Base-by-base conservation (phyloP, 92 coral and sea anemone species). In the Siderastrea radians region DNA sequence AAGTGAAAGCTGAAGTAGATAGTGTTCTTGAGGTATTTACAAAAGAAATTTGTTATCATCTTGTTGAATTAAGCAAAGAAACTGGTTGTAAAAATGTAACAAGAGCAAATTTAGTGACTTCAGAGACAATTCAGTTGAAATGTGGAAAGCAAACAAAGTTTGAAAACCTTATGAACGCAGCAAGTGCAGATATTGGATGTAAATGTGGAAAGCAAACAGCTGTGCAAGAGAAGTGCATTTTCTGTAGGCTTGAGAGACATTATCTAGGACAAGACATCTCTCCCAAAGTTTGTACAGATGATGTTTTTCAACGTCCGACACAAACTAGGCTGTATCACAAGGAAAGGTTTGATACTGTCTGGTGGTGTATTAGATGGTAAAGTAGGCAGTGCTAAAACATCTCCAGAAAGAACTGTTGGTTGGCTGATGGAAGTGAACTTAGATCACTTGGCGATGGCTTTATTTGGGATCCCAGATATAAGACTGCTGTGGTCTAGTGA, bases 351-450 rank as follows among this genome's bases (percentile, higher is more conserved):
- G 72, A 46, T 88, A 13, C 80, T 92, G 3, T 78, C 92, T 14
- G 64, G 83, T 79, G 92, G 95, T 72, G 5, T 87, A 46, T 73
- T 61, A 60, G 65, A 67, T 68, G 19, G 15, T 15, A 53, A 44
- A 12, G 10, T 12, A 14, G 6, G 14, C 11, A 49, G 45, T 19
- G 11, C 57, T 17, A 17, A 74, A 49, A 68, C 45, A 57, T 64
- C 9, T 8, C 7, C 66, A 57, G 49, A 53, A 7, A 76, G 6
- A 14, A 8, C 5, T 38, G 58, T 53, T 68, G 95, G 95, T 43
- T 96, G 99, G 99, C 77, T 92, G 14, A 87, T 96, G 61, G 82
- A 91, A 57, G 51, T 91, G 46, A 87, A 95, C 66, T 75, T 96
- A 19, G 96, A 91, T 87, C 79, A 64, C 78, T 72, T 96, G 48